These are phyloP conservation scores for Hedychridium roseum DNA, from an alignment of 2,888 invertebrate genomes.

Conservation along the genomic window DNA sequence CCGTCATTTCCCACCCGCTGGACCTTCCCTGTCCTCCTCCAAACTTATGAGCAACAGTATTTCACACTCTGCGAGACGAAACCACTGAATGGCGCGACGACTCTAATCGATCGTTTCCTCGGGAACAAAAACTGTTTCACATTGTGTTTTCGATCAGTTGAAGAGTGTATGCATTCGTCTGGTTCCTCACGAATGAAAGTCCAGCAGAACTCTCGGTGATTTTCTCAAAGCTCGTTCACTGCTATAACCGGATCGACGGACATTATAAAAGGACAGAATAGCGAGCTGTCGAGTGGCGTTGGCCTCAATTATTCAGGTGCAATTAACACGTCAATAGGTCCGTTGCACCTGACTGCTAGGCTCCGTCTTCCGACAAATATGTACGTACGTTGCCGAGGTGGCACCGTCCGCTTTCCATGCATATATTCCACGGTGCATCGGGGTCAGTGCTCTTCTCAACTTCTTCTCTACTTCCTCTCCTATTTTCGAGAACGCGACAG, in stretches of 20 bases:
- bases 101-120: background rate
- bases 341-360: slow-evolving; percentile 51
- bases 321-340: slow-evolving; percentile 59
- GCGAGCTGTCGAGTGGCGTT: slow-evolving; percentile 37
- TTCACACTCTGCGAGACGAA: background rate
- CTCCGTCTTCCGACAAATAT: slow-evolving; percentile 38
- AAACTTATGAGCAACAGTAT: too few species aligned
- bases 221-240: too few species aligned
- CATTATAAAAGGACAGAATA: slow-evolving; percentile 53
- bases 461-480: slow-evolving; percentile 1
- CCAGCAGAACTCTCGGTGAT: too few species aligned
- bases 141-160: too few species aligned
- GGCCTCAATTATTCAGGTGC: slow-evolving; percentile 56
- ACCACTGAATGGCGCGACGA: background rate
- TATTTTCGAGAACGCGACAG: background rate
- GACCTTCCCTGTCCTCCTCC: too few species aligned
- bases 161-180: too few species aligned
- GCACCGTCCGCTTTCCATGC: slow-evolving; percentile 14
- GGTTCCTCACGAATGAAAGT: too few species aligned
- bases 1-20: too few species aligned
- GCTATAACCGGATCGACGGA: slow-evolving; percentile 53
- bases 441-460: background rate
- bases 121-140: background rate
- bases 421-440: background rate
- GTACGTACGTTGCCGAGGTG: slow-evolving; percentile 39